Evolutionary conservation across 2,797 vertebrate species (phyloP).

Genomic region (Coregonus suidteri): DNA sequence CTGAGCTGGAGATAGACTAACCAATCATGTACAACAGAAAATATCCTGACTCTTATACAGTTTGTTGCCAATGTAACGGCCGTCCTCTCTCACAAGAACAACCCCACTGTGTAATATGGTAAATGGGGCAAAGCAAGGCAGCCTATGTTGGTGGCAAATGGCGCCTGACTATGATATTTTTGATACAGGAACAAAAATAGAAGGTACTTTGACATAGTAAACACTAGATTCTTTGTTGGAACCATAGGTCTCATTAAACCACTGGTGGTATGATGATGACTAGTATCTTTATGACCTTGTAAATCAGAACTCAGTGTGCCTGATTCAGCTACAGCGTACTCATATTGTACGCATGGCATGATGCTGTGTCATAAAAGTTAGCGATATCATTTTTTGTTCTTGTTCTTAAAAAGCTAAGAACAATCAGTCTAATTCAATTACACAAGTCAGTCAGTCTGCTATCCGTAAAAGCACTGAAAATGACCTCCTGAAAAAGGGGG

Average conservation of each 20-base stretch:
- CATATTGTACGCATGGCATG: conserved; percentile 18
- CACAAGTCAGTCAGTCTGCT: not conserved
- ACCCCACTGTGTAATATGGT: conserved; percentile 15
- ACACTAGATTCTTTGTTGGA: conserved; percentile 30
- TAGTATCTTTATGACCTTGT: conserved; percentile 36
- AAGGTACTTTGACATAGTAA: conserved; percentile 26
- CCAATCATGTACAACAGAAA: conserved; percentile 13
- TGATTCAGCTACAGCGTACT: not conserved
- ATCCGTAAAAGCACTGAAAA: not conserved
- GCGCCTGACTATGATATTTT: conserved; percentile 11
- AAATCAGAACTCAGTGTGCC: conserved; percentile 22
- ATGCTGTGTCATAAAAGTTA: conserved; percentile 33
- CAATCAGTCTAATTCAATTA: not conserved
- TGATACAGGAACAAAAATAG: conserved; percentile 25
- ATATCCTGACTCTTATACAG: conserved; percentile 17
- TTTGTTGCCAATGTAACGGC: conserved; percentile 34
- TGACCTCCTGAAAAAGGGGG: conserved; percentile 9
- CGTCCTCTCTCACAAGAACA: conserved; percentile 27
- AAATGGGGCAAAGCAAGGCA: not conserved
- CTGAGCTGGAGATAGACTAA: not conserved
- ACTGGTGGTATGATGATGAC: conserved; percentile 32
- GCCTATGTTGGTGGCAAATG: conserved; percentile 3
- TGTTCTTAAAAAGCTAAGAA: not conserved
- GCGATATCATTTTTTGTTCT: conserved; percentile 13
- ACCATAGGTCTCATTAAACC: conserved; percentile 10